A percentile compares a stretch with the other conserved stretches of the same genome.
These are phyloP conservation scores for Sicus ferrugineus DNA, from an alignment of 2,888 invertebrate genomes.

Conservation along the genomic window DNA sequence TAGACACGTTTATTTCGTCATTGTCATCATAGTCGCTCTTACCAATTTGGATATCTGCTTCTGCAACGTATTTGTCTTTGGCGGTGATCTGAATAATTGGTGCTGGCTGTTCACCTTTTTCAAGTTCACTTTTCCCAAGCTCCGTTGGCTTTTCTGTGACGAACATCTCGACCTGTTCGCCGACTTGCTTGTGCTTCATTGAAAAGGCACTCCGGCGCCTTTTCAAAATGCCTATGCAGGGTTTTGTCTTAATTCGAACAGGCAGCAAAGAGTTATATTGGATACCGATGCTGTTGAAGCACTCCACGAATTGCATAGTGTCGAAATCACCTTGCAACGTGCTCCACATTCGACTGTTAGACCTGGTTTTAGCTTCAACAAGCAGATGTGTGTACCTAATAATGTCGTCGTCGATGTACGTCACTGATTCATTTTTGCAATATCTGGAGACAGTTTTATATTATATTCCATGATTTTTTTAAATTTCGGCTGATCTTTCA, in stretches of 20 bases:
- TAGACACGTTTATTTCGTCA: slow-evolving; percentile 49
- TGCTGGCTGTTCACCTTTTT: no score
- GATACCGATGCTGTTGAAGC: slow-evolving; percentile 82
- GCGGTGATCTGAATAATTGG: no score
- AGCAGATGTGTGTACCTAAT: slow-evolving; percentile 80
- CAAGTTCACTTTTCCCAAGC: slow-evolving; percentile 8
- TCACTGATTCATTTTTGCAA: slow-evolving; percentile 81
- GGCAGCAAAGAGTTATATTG: slow-evolving; percentile 82
- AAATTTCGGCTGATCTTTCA: slow-evolving; percentile 60
- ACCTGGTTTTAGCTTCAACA: slow-evolving; percentile 83
- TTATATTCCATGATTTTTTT: not conserved
- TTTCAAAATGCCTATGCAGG: slow-evolving; percentile 81
- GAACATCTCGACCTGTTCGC: no score
- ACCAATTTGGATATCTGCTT: not conserved
- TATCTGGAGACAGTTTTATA: slow-evolving; percentile 67
- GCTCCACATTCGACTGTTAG: slow-evolving; percentile 74
- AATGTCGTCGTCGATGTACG: slow-evolving; percentile 71
- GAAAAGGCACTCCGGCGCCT: slow-evolving; percentile 68
- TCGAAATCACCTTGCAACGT: slow-evolving; percentile 77
- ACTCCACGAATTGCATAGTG: slow-evolving; percentile 79
- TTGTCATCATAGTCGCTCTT: slow-evolving; percentile 47
- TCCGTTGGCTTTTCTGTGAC: slow-evolving; percentile 13
- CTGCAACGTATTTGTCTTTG: no score
- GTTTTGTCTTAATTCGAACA: slow-evolving; percentile 81
- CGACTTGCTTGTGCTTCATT: no score